Evolutionary conservation across 2,888 invertebrate species (phyloP).

Genomic region (Himalopsyche anomala): DNA sequence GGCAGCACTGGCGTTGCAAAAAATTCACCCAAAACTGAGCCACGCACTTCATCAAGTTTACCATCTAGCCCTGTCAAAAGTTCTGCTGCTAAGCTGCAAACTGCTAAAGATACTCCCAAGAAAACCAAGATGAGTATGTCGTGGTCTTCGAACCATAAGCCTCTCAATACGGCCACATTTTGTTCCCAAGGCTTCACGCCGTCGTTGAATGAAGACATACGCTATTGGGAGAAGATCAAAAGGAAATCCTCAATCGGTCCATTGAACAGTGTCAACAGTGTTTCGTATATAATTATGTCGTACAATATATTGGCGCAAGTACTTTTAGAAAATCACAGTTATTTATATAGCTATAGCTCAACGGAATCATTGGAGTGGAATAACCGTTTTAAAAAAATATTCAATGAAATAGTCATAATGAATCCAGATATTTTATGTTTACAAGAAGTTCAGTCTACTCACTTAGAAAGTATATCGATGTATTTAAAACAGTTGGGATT

Average conservation of each 20-base stretch:
- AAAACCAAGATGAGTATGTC: constrained; percentile 26
- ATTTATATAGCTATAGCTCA: constrained; percentile 83
- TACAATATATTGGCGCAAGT: constrained; percentile 94
- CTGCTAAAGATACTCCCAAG: constrained; percentile 27
- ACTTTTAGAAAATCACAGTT: constrained; percentile 83
- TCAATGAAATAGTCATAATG: constrained; percentile 73
- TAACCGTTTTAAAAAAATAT: constrained; percentile 76
- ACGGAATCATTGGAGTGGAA: constrained; percentile 82
- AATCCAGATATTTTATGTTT: constrained; percentile 84
- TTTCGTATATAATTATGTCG: constrained; percentile 83
- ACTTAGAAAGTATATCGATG: constrained; percentile 80
- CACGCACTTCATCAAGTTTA: neutral
- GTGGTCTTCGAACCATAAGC: neutral
- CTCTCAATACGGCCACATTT: neutral
- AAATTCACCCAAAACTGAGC: neutral
- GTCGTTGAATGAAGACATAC: neutral
- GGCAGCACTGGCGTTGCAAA: constrained; percentile 9
- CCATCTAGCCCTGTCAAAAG: neutral
- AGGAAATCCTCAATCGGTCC: constrained; percentile 33
- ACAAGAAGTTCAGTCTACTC: constrained; percentile 93
- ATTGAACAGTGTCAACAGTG: constrained; percentile 67
- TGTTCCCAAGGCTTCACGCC: neutral
- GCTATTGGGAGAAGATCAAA: constrained; percentile 57
- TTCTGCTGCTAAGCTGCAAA: neutral
- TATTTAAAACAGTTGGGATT: constrained; percentile 81